phyloP scores from a whole-genome alignment of 2,888 invertebrate genomes.

The Punctoribates punctum region DNA sequence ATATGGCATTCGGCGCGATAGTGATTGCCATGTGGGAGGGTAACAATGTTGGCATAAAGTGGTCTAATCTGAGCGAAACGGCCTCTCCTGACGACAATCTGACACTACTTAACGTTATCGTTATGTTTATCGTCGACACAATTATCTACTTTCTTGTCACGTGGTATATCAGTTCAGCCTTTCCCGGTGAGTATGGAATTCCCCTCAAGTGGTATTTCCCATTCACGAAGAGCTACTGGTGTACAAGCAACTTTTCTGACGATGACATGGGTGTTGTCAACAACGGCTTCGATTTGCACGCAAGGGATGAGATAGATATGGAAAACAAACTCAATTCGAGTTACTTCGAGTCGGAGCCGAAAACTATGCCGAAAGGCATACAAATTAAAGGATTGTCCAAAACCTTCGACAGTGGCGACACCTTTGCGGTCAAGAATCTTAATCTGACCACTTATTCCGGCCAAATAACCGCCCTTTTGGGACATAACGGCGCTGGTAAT shows the following conservation, averaged over 20 bases:
- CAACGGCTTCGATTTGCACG: not conserved
- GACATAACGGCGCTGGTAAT: conserved; percentile 84
- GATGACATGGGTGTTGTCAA: not conserved
- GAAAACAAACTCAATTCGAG: conserved; percentile 52
- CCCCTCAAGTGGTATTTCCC: conserved; percentile 61
- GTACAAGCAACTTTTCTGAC: conserved; percentile 50
- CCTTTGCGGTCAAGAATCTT: conserved; percentile 63
- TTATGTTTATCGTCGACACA: conserved; percentile 68
- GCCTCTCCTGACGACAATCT: conserved; percentile 61
- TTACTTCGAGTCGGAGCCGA: conserved; percentile 59
- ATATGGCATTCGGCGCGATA: conserved; percentile 56
- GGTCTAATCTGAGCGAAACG: conserved; percentile 58
- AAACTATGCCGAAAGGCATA: conserved; percentile 57
- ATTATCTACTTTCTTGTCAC: conserved; percentile 58
- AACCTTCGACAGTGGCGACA: conserved; percentile 51
- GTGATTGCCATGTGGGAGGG: conserved; percentile 58
- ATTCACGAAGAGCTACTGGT: conserved; percentile 59
- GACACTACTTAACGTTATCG: conserved; percentile 61
- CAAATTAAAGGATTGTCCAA: conserved; percentile 62
- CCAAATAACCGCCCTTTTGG: conserved; percentile 79
- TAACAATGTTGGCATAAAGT: conserved; percentile 62
- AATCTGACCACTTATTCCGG: conserved; percentile 73
- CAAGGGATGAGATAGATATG: not conserved
- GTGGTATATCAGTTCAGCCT: conserved; percentile 62
- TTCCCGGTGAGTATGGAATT: conserved; percentile 61